A percentile compares a stretch with the other conserved stretches of the same genome.
Evolutionary conservation across 2,113 vertebrate species (phyloP).

Genomic region (Podarcis muralis): DNA sequence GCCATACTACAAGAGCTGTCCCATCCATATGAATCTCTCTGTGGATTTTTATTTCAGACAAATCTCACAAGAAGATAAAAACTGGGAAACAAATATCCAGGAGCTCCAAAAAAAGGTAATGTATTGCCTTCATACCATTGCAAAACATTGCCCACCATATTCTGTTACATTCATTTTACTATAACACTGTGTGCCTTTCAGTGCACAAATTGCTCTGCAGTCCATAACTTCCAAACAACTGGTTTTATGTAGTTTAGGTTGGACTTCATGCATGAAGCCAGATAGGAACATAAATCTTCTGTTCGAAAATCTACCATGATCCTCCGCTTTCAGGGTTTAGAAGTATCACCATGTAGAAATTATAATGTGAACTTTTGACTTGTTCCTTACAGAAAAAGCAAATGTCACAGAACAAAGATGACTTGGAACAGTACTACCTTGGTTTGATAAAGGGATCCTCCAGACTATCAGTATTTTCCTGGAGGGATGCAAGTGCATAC

Average conservation of each 20-base stretch:
- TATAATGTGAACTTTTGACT: neutral
- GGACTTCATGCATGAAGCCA: neutral
- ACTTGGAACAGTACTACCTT: neutral
- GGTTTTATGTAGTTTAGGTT: neutral
- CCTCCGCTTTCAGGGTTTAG: neutral
- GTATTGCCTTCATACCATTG: neutral
- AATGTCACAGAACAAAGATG: neutral
- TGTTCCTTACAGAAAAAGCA: neutral
- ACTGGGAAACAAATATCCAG: constrained; percentile 97
- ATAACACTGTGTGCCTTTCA: neutral
- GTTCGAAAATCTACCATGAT: neutral
- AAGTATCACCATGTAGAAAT: neutral
- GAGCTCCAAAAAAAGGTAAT: constrained; percentile 94
- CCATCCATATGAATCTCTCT: constrained; percentile 34
- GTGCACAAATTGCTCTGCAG: neutral
- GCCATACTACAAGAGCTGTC: neutral
- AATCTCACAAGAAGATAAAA: constrained; percentile 98
- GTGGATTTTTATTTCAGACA: constrained; percentile 78
- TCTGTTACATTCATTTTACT: neutral
- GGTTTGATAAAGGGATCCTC: neutral
- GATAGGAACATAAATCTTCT: neutral
- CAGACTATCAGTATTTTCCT: no score
- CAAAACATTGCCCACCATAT: neutral
- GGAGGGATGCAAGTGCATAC: no score
- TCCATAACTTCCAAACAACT: neutral